Base-by-base conservation (phyloP, 2,113 vertebrate species). In the Rhinopithecus roxellana region DNA sequence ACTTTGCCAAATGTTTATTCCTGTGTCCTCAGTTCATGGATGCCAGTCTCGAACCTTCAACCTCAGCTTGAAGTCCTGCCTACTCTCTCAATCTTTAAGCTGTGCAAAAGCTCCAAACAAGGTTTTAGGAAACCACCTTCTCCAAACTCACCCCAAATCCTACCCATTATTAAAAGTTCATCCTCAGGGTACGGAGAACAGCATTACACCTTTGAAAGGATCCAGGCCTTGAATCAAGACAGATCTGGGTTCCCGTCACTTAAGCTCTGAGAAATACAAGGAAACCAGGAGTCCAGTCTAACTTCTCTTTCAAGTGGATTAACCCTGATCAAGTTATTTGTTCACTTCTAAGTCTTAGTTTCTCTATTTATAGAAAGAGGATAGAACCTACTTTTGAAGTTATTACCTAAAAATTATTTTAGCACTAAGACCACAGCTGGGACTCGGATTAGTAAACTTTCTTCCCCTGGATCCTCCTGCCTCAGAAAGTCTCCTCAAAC, bases 301-400 rank as follows among this genome's bases (percentile, higher is more conserved):
- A 82, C 57, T 83, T 85, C 22, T 40, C 61, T 93, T 94, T 70
- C 23, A 94, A 96, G 64, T 23, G 86, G 92, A 93, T 93, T 96
- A 96, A 94, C 89, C n/a, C 92, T 85, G 50, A 94, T 70, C 74
- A 64, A 93, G 50, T 82, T 93, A 27, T 35, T 52, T 82, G n/a
- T 70, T 93, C 64, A 27, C 25, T 17, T 88, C 69, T 90, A 77
- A 72, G 50, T 67, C 55, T 74, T 69, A 81, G 45, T 93, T 85
- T 86, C 79, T 90, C 40, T 92, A 86, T 64, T 95, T 80, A 83
- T 11, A 93, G 80, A 79, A 82, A 78, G 22, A 67, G 14, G 38
- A 52, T 17, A 93, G 40, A 52, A 83, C 52, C 89, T 43, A 52
- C 83, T 95, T 86, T 83, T 35, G 69, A 75, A 69, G n/a, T 87